Base-by-base conservation (phyloP, 1,140 invertebrate genomes). In the Listronotus oregonensis region DNA sequence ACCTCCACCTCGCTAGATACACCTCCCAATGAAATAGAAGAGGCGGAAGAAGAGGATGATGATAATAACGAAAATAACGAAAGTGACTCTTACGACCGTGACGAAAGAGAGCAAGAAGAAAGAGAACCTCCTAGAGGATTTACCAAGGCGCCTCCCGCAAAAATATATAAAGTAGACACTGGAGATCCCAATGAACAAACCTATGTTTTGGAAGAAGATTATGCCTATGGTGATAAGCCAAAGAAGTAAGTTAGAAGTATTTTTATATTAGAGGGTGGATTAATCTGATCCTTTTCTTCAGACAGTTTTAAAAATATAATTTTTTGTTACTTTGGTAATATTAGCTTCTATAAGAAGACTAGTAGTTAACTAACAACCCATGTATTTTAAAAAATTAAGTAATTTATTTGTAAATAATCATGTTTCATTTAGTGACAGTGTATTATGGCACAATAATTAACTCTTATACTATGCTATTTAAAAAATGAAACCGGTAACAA, bases 201-300 rank as follows among this genome's bases (percentile, higher is more conserved):
- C n/a, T 66, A 60, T 27, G 47, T 66, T 18, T 47, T 55, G 34
- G 32, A 66, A 5, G 17, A 61, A 14, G 68, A 69, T 55, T 65
- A 61, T 47, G 40, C n/a, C n/a, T 66, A 67, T 37, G n/a, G 58
- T 6, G 34, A 68, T 34, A 46, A 51, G 17, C 64, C 60, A 34
- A 54, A 60, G 39, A 52, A 50, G 58, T 63, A 61, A 67, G 43
- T 52, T 11, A 34, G 11, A 52, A 32, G 18, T 34, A 31, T 52
- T 18, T n/a, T 34, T 18, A 12, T 31, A 52, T n/a, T 52, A 3
- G 11, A 12, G 18, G 9, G 6, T 11, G 12, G 50, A 7, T 32
- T 52, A 15, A 52, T 9, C 31, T 15, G 49, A 31, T n/a, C n/a
- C n/a, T n/a, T n/a, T n/a, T n/a, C n/a, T n/a, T n/a, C n/a, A n/a